Percentiles rank a stretch among this genome's conserved stretches.
These are phyloP conservation scores for Lasioglossum zephyrum DNA, from an alignment of 2,888 invertebrate species.

Conservation along the genomic window DNA sequence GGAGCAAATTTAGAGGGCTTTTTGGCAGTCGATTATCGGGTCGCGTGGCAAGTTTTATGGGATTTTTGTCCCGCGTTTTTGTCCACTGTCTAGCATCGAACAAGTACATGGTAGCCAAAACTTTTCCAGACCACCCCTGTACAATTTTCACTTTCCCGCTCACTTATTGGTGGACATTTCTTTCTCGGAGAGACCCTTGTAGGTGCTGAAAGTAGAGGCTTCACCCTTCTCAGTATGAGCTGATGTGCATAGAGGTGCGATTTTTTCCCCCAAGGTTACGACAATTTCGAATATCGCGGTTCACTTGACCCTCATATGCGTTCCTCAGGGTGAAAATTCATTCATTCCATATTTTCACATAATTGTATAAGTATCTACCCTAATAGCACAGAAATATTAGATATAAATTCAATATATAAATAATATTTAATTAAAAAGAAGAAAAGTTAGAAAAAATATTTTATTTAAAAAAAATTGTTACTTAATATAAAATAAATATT, in stretches of 20 bases:
- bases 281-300: neutral
- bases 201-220: neutral
- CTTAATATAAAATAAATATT: no score
- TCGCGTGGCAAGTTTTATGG: slow-evolving; percentile 4
- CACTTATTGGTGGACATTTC: neutral
- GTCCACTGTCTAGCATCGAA: neutral
- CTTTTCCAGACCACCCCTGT: neutral
- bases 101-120: neutral
- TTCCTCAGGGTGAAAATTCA: no score
- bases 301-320: neutral
- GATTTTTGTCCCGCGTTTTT: neutral
- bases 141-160: neutral
- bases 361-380: no score
- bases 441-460: no score
- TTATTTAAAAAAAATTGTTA: no score
- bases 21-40: neutral
- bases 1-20: neutral
- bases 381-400: no score
- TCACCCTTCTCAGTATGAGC: neutral
- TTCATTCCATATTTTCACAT: no score
- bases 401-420: no score
- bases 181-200: neutral
- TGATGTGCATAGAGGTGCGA: neutral
- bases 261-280: neutral
- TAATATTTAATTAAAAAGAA: no score